Evolutionary conservation across 92 coral and sea anemone species (phyloP), one percentile per base, ranked within the genome.

Genomic region (Heliopora coerulea): DNA sequence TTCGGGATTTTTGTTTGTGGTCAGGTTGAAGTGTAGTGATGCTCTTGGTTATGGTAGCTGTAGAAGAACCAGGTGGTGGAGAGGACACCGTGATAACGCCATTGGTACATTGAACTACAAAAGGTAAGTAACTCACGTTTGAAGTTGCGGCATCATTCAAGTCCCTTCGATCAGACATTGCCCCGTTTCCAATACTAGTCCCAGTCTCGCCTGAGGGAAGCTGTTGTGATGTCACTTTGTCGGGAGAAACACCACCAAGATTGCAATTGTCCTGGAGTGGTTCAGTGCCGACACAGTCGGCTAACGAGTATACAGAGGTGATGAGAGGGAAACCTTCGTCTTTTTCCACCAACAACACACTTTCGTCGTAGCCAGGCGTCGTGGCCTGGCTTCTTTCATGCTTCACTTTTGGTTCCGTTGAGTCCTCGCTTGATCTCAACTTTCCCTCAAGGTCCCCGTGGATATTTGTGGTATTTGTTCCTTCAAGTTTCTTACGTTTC

Each of bases 281-380:
- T 52, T 33, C 62, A 33, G 40, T 49, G 31, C 26, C 15, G 18
- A 56, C 15, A 9, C 13, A 48, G 14, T 29, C 15, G 33, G 77
- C 77, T 58, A 70, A 54, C 17, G 77, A 70, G 57, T 48, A 70
- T 29, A 70, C 77, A n/a, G 77, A 70, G 8, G 62, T 70, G 1
- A 70, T 70, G 62, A 70, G 18, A 26, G 77, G 77, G 13, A 70
- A 54, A n/a, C 77, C 50, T 8, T 70, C 63, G 62, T 70, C 77
- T 32, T 54, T 39, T 11, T 41, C 42, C 24, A 58, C 30, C 19
- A 26, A 52, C 30, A 41, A 30, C 35, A 49, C 77, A 6, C 21
- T 63, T 18, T 27, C 58, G 52, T 46, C n/a, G 4, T 30, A 10
- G 9, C 41, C 13, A 48, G 74, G 74, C 24, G 4, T 31, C 1